Percentiles rank a stretch among this genome's conserved stretches.
Conservation (phyloP, 1,140 invertebrate species). For the Eriosoma lanigerum region DNA sequence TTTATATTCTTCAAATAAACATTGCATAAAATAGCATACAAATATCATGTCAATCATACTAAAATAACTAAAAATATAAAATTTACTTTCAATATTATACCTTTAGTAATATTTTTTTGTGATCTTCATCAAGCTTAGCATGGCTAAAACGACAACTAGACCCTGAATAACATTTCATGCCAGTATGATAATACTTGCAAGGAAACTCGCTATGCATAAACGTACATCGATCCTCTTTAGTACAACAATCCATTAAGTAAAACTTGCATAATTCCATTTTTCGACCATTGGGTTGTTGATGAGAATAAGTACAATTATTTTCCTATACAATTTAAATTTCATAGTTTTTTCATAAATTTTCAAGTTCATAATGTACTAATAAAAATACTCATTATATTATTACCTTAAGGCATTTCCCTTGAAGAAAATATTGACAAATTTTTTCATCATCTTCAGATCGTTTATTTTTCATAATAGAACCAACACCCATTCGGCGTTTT, state of each 20-base stretch:
- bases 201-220: conserved; percentile 98
- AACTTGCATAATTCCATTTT: conserved; percentile 97
- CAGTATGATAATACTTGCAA: conserved; percentile 95
- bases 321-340: conserved; percentile 61
- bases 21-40: too few species aligned
- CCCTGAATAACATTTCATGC: conserved; percentile 76
- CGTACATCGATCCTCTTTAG: conserved; percentile 91
- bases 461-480: conserved; percentile 20
- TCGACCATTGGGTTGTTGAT: conserved; percentile 76
- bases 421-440: conserved; percentile 50
- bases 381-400: neutral
- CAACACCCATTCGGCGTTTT: conserved; percentile 6
- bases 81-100: conserved; percentile 55
- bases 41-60: too few species aligned
- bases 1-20: too few species aligned
- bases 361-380: neutral
- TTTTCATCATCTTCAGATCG: conserved; percentile 45
- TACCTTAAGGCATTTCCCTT: conserved; percentile 41
- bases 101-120: conserved; percentile 69
- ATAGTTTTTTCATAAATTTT: neutral
- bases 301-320: conserved; percentile 81
- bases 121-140: conserved; percentile 73
- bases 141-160: conserved; percentile 94
- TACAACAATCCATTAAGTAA: conserved; percentile 93
- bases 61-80: too few species aligned